Base-by-base conservation (phyloP, 1,140 invertebrate species). In the Conus ventricosus region DNA sequence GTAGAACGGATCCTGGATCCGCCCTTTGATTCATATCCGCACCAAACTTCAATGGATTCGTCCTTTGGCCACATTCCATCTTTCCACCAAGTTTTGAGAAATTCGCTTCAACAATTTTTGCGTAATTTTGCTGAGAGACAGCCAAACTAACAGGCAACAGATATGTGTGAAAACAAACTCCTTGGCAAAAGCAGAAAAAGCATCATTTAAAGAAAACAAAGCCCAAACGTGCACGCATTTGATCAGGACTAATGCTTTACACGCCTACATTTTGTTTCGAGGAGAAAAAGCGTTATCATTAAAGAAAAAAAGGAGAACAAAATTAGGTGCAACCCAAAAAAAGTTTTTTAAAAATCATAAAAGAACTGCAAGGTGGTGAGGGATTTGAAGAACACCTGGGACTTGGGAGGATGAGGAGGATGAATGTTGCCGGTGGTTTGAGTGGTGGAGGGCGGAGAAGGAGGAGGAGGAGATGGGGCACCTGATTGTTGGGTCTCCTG, bases 401-500 rank as follows among this genome's bases (percentile, higher is more conserved):
- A 10, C 7, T 23, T 54, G 51, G 80, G 80, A 81, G 80, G 80
- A 10, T 53, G 27, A 81, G 80, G 51, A 81, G 53, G 80, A 81
- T 11, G 80, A 23, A 51, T 7, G 76, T 23, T 5, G 25, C 23
- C 76, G 7, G 76, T 39, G 27, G 25, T 27, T 10, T 78, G 76
- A 39, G 76, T 78, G 76, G 76, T 10, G 23, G 76, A 60, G 57
- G 8, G 15, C 57, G 57, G 57, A 60, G 57, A 15, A 15, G 57
- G 57, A 71, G 51, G 84, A 51, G 60, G 84, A 54, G 71, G 39
- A 51, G 71, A 75, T 39, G 85, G 54, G 53, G 85, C 85, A 87
- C 85, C 85, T 87, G 71, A 57, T 27, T 80, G 53, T 87, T 71
- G 53, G 39, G 82, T n/a, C 15, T 83, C 25, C 39, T 83, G 81